phyloP scores from a whole-genome alignment of 2,797 vertebrate genomes.

The Mormyrus proboscirostris region DNA sequence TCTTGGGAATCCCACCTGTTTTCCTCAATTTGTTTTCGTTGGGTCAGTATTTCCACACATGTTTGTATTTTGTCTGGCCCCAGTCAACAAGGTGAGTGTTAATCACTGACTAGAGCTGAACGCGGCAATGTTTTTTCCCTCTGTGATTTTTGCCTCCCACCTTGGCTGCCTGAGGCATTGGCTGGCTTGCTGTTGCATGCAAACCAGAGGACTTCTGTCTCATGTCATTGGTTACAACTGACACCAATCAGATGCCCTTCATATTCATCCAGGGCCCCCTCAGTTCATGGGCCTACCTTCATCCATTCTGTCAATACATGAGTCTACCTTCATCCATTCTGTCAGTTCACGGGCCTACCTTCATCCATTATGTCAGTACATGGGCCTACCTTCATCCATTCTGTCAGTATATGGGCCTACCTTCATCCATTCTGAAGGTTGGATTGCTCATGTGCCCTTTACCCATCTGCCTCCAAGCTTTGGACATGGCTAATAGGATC shows the following conservation, averaged over 20 bases:
- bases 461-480: neutral
- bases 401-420: no score
- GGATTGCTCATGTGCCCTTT: neutral
- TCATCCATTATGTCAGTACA: neutral
- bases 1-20: neutral
- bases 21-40: slow-evolving; percentile 18
- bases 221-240: neutral
- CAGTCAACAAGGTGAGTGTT: slow-evolving; percentile 20
- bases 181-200: neutral
- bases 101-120: neutral
- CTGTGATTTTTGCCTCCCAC: slow-evolving; percentile 16
- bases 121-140: slow-evolving; percentile 10
- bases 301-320: no score
- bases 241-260: neutral
- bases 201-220: neutral
- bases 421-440: neutral
- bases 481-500: neutral
- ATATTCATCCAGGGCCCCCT: neutral
- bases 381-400: neutral
- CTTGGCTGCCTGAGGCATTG: neutral
- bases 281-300: neutral
- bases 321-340: neutral
- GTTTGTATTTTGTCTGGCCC: slow-evolving; percentile 27
- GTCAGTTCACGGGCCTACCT: no score
- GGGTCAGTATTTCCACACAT: slow-evolving; percentile 15